These are phyloP conservation scores for Aphaenogaster rudis DNA, from an alignment of 1,140 invertebrate genomes.

Conservation along the genomic window DNA sequence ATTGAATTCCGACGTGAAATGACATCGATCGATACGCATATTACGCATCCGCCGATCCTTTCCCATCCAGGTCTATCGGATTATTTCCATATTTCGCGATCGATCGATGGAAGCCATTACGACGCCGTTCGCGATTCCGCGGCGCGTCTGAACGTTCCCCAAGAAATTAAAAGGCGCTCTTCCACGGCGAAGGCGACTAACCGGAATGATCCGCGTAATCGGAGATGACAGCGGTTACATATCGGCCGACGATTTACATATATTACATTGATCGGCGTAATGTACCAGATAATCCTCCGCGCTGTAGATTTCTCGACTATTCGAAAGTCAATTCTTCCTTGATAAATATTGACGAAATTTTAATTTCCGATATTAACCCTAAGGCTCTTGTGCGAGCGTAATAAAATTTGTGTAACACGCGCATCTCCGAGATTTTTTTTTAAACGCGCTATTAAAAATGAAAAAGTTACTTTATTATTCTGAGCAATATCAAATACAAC, in stretches of 20 bases:
- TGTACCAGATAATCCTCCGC: not conserved
- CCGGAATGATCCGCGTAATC: constrained; percentile 30
- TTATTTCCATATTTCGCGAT: constrained; percentile 52
- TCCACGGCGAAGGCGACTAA: not conserved
- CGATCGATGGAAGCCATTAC: constrained; percentile 21
- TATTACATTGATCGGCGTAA: not conserved
- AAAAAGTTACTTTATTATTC: not conserved
- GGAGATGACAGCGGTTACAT: not conserved
- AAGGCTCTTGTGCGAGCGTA: not conserved
- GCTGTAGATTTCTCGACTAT: not conserved
- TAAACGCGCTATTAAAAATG: not conserved
- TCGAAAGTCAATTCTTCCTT: not conserved
- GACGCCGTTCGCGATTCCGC: not conserved
- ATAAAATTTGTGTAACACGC: not conserved
- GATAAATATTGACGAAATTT: constrained; percentile 24
- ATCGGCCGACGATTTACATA: constrained; percentile 19
- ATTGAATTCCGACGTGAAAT: constrained; percentile 36
- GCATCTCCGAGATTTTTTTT: not conserved
- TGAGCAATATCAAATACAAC: not conserved
- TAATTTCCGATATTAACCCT: constrained; percentile 9
- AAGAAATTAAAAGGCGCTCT: constrained; percentile 27
- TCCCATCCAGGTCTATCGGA: constrained; percentile 21
- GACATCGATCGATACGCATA: constrained; percentile 41
- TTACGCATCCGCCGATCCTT: constrained; percentile 32
- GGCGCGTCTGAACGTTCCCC: constrained; percentile 7